These are phyloP conservation scores for Carlito syrichta DNA, from an alignment of 2,113 vertebrate species.

Conservation along the genomic window DNA sequence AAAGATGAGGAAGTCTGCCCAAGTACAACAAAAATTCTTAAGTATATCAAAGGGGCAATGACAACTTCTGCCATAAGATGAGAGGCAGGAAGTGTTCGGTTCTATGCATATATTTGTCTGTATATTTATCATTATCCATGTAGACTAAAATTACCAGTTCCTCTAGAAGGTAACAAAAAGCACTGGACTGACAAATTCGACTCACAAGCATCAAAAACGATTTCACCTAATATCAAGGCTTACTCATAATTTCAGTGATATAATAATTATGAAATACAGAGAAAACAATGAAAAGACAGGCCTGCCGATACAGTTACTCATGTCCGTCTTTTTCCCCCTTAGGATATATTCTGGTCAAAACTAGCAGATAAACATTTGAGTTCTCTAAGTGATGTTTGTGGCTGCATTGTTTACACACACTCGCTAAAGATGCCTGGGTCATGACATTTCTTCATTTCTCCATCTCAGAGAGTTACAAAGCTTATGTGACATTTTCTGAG, in stretches of 20 bases:
- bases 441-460: background rate
- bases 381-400: background rate
- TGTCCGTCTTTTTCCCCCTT: background rate
- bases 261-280: background rate
- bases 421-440: no score
- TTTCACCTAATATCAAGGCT: background rate
- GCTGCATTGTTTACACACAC: background rate
- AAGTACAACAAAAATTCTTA: background rate
- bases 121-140: background rate
- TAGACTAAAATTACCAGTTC: background rate
- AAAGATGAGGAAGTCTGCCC: background rate
- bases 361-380: background rate
- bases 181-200: background rate
- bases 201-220: background rate
- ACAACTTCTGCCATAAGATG: background rate
- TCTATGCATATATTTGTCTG: background rate
- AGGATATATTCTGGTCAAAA: background rate
- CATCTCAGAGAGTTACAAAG: background rate
- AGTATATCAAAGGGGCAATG: background rate
- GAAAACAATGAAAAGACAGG: background rate
- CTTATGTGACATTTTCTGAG: background rate
- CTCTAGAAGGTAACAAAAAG: background rate
- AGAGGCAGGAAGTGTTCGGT: background rate
- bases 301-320: background rate
- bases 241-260: background rate